Evolutionary conservation across 2,113 vertebrate species (phyloP).

Genomic region (Megaceryle maxima): DNA sequence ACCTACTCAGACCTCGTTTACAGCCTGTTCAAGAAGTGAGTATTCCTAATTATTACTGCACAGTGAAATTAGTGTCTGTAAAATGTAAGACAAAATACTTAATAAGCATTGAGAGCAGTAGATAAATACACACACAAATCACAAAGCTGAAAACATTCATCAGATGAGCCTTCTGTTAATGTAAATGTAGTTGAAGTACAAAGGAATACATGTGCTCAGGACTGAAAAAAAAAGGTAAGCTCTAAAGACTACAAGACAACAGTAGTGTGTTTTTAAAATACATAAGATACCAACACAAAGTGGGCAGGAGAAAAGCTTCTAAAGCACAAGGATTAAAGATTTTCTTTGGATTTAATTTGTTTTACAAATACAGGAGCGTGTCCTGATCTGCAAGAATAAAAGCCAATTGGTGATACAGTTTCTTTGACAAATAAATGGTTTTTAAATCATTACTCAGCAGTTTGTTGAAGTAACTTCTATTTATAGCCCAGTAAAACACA

Average conservation of each 20-base stretch:
- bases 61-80: background rate
- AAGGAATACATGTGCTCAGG: background rate
- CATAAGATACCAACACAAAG: background rate
- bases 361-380: background rate
- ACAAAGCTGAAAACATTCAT: background rate
- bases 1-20: conserved; percentile 85
- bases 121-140: background rate
- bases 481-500: background rate
- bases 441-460: background rate
- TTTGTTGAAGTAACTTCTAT: background rate
- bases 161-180: background rate
- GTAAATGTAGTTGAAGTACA: background rate
- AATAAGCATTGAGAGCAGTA: background rate
- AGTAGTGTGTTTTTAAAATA: background rate
- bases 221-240: background rate
- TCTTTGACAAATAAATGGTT: background rate
- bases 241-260: background rate
- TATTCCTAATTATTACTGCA: background rate
- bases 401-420: background rate
- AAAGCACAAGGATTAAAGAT: background rate
- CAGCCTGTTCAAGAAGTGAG: conserved; percentile 82
- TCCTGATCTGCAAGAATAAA: background rate
- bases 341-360: background rate
- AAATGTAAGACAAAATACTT: background rate
- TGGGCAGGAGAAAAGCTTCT: background rate